Base-by-base conservation (phyloP, 2,888 invertebrate species). In the Noctua comes region DNA sequence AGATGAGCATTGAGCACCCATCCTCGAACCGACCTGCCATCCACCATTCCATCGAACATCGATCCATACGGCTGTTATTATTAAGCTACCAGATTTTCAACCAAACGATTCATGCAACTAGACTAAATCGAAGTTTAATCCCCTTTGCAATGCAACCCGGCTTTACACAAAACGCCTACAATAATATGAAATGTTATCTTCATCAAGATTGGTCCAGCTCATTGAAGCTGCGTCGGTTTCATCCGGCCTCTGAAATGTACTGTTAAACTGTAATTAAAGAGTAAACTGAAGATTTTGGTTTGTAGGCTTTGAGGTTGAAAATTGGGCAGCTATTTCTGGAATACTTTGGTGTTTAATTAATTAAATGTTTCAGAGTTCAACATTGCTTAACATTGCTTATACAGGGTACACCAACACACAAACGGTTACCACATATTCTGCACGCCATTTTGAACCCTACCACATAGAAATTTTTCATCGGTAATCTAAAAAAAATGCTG, bases 201-300 rank as follows among this genome's bases (percentile, higher is more conserved):
- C 68, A 83, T 80, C 86, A 13, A 77, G 86, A 80, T 86, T 59
- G 68, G 51, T 76, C 36, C 85, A 68, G 77, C 54, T 85, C 80
- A 83, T 27, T 71, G 77, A 43, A 68, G 69, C 75, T 51, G 62
- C n/a, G 43, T 57, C 21, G 65, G 74, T 68, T 54, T 36, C 43
- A 73, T 62, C 54, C 36, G 54, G 54, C 51, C 64, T 16, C 69
- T 65, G 46, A 51, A 69, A 59, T 83, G 65, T 59, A 69, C 82
- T 69, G 48, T 69, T 40, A 65, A 76, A 76, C 57, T 82, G 40
- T 76, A 82, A 69, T 69, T 82, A 57, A 64, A 27, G 51, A 82
- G 48, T 80, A 82, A 82, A 36, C 43, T 59, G 40, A 43, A 57
- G 31, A n/a, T 80, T 40, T n/a, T 6, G 6, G 51, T 24, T 65